These are phyloP conservation scores for Microplitis manilae DNA, from an alignment of 2,888 invertebrate genomes.

Conservation along the genomic window DNA sequence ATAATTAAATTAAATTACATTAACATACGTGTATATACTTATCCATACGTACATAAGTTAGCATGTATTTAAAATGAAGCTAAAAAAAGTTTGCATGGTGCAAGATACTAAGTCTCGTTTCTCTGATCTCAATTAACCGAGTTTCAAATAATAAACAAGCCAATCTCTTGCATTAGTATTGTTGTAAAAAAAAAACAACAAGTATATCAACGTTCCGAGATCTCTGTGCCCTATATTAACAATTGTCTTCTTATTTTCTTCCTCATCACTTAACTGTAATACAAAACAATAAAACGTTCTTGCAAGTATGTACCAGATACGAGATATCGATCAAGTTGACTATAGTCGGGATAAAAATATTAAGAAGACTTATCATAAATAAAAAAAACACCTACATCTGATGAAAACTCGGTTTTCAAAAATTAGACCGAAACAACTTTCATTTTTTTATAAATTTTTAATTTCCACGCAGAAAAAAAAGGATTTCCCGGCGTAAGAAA, in stretches of 20 bases:
- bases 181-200: constrained; percentile 7
- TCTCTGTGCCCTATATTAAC: background rate
- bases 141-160: background rate
- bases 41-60: no score
- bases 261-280: background rate
- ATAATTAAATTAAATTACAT: background rate
- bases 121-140: constrained; percentile 18
- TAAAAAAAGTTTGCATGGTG: background rate
- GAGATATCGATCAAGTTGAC: background rate
- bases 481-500: no score
- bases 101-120: constrained; percentile 2
- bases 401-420: no score
- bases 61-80: background rate
- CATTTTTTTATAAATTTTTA: no score
- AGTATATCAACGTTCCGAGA: background rate
- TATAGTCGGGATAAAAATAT: background rate
- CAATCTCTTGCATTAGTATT: constrained; percentile 19
- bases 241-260: constrained; percentile 1
- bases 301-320: background rate
- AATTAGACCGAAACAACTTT: no score
- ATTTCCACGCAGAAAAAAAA: no score
- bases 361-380: background rate
- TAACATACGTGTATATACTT: background rate
- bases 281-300: background rate
- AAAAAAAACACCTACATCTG: no score